These are phyloP conservation scores for Pipra filicauda DNA, from an alignment of 2,113 vertebrate genomes.

Conservation along the genomic window DNA sequence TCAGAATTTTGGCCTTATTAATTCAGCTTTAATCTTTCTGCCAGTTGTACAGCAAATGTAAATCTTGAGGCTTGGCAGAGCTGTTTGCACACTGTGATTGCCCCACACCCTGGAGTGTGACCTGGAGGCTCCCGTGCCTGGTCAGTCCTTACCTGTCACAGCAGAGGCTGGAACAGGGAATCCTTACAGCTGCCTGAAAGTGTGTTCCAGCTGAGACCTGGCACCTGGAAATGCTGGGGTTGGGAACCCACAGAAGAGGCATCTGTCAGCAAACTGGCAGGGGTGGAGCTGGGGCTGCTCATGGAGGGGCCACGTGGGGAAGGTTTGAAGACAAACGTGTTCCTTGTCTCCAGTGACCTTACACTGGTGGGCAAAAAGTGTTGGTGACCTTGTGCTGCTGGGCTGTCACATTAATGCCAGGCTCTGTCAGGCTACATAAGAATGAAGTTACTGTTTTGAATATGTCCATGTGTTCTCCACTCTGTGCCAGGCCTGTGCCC, in stretches of 20 bases:
- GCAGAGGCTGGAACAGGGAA: neutral
- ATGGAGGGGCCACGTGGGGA: rapidly evolving
- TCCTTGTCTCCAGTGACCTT: neutral
- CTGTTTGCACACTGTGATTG: neutral
- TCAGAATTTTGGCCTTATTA: neutral
- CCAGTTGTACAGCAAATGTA: neutral
- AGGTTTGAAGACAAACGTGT: neutral
- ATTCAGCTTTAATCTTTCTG: neutral
- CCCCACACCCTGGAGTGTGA: neutral
- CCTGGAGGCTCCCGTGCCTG: neutral
- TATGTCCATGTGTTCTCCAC: neutral
- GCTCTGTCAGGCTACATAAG: neutral
- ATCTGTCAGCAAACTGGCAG: neutral
- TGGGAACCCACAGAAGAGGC: neutral
- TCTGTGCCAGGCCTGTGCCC: neutral
- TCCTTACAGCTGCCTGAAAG: neutral
- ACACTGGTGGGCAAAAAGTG: rapidly evolving
- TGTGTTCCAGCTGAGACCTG: neutral
- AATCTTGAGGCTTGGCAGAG: neutral
- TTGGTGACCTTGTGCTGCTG: neutral
- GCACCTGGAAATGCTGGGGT: too few relatives aligned
- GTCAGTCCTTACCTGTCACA: neutral
- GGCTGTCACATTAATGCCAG: neutral
- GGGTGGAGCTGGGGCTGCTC: neutral
- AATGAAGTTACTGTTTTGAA: neutral